These are phyloP conservation scores for Nemotelus pantherinus DNA, from an alignment of 2,888 invertebrate genomes.

Conservation along the genomic window DNA sequence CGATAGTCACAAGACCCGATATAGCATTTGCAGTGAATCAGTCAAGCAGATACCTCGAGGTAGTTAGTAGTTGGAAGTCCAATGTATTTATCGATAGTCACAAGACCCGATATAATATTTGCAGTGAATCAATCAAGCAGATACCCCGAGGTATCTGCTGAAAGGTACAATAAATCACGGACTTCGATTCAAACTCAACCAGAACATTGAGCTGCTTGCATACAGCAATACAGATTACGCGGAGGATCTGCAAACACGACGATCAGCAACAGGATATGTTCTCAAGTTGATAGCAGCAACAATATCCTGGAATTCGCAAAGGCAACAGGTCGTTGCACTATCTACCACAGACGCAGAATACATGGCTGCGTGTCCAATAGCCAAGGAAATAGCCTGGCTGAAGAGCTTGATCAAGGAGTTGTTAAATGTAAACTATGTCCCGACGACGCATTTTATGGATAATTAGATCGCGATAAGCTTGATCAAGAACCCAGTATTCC, in stretches of 20 bases:
- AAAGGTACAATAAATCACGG: background rate
- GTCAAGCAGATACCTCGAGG: too few relatives aligned
- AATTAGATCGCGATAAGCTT: background rate
- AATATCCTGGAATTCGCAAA: background rate
- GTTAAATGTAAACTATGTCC: too few relatives aligned
- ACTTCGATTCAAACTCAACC: background rate
- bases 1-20: too few relatives aligned
- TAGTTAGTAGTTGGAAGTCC: too few relatives aligned
- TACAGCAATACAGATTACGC: too few relatives aligned
- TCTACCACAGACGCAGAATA: background rate
- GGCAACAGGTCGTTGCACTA: background rate
- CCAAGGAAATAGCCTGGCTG: background rate
- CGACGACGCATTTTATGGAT: too few relatives aligned
- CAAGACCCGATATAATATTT: background rate
- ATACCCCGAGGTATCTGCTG: background rate
- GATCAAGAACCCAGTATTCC: too few relatives aligned
- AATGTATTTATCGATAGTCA: background rate
- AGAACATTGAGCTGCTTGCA: background rate
- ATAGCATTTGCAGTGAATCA: too few relatives aligned
- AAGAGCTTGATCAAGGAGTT: too few relatives aligned
- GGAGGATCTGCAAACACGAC: background rate
- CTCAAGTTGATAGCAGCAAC: background rate
- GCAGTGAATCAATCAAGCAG: background rate
- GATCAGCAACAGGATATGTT: background rate
- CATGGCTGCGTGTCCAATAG: background rate